Percentiles rank a stretch among this genome's conserved stretches.
phyloP scores from a whole-genome alignment of 2,797 vertebrate species.

The Pangasius larnaudii region DNA sequence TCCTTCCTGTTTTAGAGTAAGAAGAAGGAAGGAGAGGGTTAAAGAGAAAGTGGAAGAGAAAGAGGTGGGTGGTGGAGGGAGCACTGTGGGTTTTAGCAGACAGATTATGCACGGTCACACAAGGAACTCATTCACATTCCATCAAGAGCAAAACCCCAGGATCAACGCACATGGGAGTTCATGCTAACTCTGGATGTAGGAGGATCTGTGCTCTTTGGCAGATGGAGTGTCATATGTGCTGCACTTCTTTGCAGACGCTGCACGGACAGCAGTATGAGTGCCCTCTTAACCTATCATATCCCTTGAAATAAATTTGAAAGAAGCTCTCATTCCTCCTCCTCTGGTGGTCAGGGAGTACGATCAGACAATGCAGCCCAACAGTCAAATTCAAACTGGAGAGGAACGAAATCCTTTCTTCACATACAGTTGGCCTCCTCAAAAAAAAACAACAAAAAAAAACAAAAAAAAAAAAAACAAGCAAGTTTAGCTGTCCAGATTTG shows the following conservation, averaged over 20 bases:
- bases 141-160: conserved; percentile 9
- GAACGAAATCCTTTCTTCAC: not conserved
- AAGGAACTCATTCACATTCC: conserved; percentile 27
- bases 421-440: not conserved
- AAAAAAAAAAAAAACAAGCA: too few relatives aligned
- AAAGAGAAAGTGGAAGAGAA: not conserved
- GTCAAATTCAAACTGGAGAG: not conserved
- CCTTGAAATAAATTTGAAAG: conserved; percentile 11
- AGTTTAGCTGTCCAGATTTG: not conserved
- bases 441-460: not conserved
- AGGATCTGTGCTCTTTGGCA: conserved; percentile 5
- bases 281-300: conserved; percentile 13
- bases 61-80: not conserved
- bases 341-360: not conserved
- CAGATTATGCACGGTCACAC: conserved; percentile 26
- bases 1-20: not conserved
- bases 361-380: not conserved
- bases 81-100: not conserved
- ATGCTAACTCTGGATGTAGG: not conserved
- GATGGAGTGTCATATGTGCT: conserved; percentile 10
- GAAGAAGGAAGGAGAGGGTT: not conserved
- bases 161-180: not conserved
- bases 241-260: conserved; percentile 6
- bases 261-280: conserved; percentile 8
- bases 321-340: not conserved